phyloP scores from a whole-genome alignment of 2,113 vertebrate species.

The Pitta sordida region DNA sequence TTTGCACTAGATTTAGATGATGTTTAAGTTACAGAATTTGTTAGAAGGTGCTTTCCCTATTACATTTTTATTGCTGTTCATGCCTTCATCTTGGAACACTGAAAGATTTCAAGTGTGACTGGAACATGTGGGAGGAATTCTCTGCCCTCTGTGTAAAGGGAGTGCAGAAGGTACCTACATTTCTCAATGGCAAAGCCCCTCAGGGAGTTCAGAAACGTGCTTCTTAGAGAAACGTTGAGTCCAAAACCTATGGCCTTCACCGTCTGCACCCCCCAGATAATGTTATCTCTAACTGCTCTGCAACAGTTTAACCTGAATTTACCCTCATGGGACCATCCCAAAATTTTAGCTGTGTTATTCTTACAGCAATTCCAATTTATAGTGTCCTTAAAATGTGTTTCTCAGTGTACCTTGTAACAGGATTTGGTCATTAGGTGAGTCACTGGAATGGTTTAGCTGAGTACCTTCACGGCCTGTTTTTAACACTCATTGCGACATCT shows the following conservation, averaged over 20 bases:
- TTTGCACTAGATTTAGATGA: not conserved
- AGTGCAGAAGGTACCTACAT: not conserved
- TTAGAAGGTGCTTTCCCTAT: not conserved
- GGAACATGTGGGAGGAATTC: not conserved
- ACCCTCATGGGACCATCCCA: not conserved
- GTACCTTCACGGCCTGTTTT: not conserved
- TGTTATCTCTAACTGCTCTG: not conserved
- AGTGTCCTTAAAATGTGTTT: not conserved
- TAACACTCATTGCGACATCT: not conserved
- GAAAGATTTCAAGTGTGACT: not conserved
- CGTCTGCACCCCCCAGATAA: not conserved
- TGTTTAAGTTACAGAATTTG: not conserved
- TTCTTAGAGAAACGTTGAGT: not conserved
- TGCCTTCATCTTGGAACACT: not conserved
- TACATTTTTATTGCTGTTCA: not conserved
- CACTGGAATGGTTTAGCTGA: not conserved
- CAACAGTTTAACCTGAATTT: not conserved
- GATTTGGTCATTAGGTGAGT: not conserved
- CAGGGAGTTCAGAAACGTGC: not conserved
- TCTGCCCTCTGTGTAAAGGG: not conserved
- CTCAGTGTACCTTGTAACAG: not conserved
- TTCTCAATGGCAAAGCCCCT: not conserved
- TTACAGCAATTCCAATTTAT: not conserved
- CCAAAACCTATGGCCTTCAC: not conserved
- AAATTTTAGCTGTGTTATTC: not conserved